Conservation (phyloP, 1,140 invertebrate genomes). For the Monomorium pharaonis region DNA sequence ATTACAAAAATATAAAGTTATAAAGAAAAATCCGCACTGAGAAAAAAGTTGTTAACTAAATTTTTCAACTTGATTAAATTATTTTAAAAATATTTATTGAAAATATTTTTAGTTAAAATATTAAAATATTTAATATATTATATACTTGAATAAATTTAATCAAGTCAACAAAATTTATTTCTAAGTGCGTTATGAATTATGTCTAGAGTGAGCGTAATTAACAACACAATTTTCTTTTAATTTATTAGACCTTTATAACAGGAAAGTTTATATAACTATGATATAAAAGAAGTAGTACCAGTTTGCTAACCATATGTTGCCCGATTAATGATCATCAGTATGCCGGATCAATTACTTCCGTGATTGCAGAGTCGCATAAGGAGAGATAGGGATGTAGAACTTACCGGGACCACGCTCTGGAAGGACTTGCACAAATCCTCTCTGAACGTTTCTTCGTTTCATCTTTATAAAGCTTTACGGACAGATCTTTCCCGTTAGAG, state of each 20-base stretch:
- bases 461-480: constrained; percentile 73
- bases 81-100: too few relatives aligned
- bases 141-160: too few relatives aligned
- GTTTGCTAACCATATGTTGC: constrained; percentile 74
- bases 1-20: too few relatives aligned
- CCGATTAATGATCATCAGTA: background rate
- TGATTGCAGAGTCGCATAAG: background rate
- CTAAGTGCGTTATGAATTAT: background rate
- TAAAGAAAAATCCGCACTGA: too few relatives aligned
- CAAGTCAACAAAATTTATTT: too few relatives aligned
- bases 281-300: background rate
- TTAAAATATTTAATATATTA: too few relatives aligned
- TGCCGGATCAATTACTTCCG: background rate
- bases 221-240: background rate
- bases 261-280: background rate
- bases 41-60: too few relatives aligned
- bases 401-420: constrained; percentile 84
- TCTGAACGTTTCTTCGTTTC: constrained; percentile 80
- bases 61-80: too few relatives aligned
- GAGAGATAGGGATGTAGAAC: constrained; percentile 62
- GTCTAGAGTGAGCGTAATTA: background rate
- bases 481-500: background rate
- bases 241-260: too few relatives aligned
- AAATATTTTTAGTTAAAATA: too few relatives aligned
- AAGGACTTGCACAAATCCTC: constrained; percentile 76